Evolutionary conservation across 2,888 invertebrate genomes (phyloP).

Genomic region (Orthosia cruda): DNA sequence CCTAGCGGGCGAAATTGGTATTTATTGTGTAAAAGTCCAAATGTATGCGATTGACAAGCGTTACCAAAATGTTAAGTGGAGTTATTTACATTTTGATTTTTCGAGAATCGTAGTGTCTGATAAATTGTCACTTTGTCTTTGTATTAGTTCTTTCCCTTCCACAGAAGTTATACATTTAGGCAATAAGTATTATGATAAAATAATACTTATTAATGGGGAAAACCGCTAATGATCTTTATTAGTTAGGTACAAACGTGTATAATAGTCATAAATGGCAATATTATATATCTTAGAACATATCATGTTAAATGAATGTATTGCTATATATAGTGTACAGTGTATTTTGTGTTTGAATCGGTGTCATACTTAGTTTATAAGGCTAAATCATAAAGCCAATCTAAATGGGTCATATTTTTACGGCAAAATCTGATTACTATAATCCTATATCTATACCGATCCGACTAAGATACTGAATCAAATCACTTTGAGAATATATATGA

Average conservation of each 20-base stretch:
- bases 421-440: not conserved
- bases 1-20: too few species aligned
- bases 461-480: too few species aligned
- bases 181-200: constrained; percentile 62
- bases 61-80: too few species aligned
- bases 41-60: too few species aligned
- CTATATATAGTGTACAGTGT: constrained; percentile 54
- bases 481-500: too few species aligned
- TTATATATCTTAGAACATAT: constrained; percentile 80
- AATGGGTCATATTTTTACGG: not conserved
- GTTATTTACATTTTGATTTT: too few species aligned
- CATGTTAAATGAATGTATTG: constrained; percentile 68
- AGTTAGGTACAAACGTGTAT: constrained; percentile 67
- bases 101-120: too few species aligned
- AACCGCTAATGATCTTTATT: constrained; percentile 90
- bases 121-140: too few species aligned
- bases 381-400: not conserved
- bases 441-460: too few species aligned
- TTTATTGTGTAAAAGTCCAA: too few species aligned
- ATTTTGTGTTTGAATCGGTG: constrained; percentile 26
- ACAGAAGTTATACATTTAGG: constrained; percentile 56
- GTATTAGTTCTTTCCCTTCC: constrained; percentile 57
- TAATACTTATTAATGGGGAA: constrained; percentile 85
- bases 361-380: constrained; percentile 16
- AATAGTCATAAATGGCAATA: constrained; percentile 69